A percentile compares a stretch with the other conserved stretches of the same genome.
Evolutionary conservation across 2,888 invertebrate species (phyloP).

Genomic region (Phlogophora meticulosa): DNA sequence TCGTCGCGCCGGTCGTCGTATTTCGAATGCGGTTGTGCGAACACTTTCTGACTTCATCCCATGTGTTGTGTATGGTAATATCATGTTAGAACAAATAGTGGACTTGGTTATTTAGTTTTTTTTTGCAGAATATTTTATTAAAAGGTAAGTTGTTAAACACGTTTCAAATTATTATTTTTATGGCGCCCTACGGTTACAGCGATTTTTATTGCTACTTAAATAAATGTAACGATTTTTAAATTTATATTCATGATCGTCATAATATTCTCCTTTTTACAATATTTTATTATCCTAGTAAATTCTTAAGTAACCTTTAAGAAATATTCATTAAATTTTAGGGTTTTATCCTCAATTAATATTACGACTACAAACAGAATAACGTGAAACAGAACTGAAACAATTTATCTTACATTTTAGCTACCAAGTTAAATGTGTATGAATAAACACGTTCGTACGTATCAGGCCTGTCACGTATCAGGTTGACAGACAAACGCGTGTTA

Average conservation of each 20-base stretch:
- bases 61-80: conserved; percentile 58
- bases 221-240: conserved; percentile 49
- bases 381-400: conserved; percentile 11
- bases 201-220: conserved; percentile 53
- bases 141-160: conserved; percentile 54
- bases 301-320: conserved; percentile 13
- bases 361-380: not conserved
- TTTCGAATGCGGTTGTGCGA: conserved; percentile 63
- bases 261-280: conserved; percentile 36
- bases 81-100: conserved; percentile 52
- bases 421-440: conserved; percentile 48
- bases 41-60: conserved; percentile 53
- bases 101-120: conserved; percentile 37
- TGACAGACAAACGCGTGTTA: conserved; percentile 60
- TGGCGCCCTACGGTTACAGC: conserved; percentile 28
- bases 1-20: conserved; percentile 55
- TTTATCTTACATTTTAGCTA: conserved; percentile 36
- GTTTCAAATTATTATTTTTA: conserved; percentile 43
- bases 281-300: conserved; percentile 38
- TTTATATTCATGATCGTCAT: conserved; percentile 55
- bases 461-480: conserved; percentile 49
- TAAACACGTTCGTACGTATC: conserved; percentile 49
- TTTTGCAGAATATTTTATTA: conserved; percentile 14
- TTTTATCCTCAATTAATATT: conserved; percentile 11
- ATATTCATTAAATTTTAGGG: conserved; percentile 2